Evolutionary conservation across 2,113 vertebrate genomes (phyloP).

Genomic region (Chaetodon auriga): DNA sequence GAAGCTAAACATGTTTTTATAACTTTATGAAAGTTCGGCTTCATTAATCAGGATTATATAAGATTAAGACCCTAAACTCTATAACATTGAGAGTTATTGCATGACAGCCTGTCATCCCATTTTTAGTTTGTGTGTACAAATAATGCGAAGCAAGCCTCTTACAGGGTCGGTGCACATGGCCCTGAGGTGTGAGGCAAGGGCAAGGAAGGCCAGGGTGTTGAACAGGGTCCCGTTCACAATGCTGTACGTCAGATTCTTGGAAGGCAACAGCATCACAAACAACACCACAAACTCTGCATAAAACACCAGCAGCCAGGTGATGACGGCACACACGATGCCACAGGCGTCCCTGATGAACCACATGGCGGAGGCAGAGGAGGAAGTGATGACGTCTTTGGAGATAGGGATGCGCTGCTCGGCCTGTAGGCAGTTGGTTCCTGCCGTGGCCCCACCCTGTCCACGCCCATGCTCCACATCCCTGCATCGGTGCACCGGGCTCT

Average conservation of each 20-base stretch:
- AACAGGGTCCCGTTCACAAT: constrained; percentile 93
- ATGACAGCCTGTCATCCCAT: background rate
- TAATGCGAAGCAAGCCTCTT: constrained; percentile 65
- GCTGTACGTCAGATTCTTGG: constrained; percentile 94
- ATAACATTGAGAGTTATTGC: background rate
- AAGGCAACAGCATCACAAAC: constrained; percentile 96
- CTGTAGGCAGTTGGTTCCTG: constrained; percentile 85
- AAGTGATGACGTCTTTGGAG: constrained; percentile 85
- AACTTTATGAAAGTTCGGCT: constrained; percentile 3
- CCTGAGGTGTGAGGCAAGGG: constrained; percentile 95
- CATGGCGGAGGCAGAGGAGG: constrained; percentile 88
- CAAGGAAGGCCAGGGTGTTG: constrained; percentile 95
- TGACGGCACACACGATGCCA: constrained; percentile 93
- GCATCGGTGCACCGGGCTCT: constrained; percentile 91
- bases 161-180: constrained; percentile 99
- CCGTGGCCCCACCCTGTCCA: constrained; percentile 82
- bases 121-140: background rate
- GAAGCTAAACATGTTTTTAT: background rate
- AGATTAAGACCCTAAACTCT: background rate
- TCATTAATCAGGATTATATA: background rate
- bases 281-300: constrained; percentile 98
- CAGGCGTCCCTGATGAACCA: constrained; percentile 98
- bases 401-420: constrained; percentile 91
- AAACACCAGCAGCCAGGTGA: constrained; percentile 97
- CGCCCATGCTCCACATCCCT: constrained; percentile 89